Percentiles rank a stretch among this genome's conserved stretches.
These are phyloP conservation scores for Eulemur albifrons DNA, from an alignment of 2,797 vertebrate species.

Conservation along the genomic window DNA sequence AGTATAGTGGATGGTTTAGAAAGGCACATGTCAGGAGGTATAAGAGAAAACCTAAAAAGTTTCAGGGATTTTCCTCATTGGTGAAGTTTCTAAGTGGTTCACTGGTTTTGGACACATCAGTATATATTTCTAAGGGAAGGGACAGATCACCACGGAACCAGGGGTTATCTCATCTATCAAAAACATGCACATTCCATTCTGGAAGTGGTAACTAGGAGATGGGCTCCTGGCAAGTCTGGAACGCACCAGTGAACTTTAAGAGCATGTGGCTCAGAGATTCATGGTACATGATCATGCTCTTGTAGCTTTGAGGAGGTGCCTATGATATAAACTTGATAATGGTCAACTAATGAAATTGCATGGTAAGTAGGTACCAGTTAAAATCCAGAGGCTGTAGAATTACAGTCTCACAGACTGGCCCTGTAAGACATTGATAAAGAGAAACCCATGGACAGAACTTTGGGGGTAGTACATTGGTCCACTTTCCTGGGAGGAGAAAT, in stretches of 20 bases:
- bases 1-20: not conserved
- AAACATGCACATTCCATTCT: not conserved
- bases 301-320: not conserved
- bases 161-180: not conserved
- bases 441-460: not conserved
- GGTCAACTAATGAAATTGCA: not conserved
- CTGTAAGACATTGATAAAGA: not conserved
- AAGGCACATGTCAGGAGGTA: not conserved
- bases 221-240: not conserved
- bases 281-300: not conserved
- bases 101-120: not conserved
- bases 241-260: not conserved
- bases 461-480: not conserved
- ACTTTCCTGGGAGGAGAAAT: not conserved
- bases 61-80: not conserved
- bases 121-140: not conserved
- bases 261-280: not conserved
- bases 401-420: not conserved
- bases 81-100: not conserved
- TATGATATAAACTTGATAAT: not conserved
- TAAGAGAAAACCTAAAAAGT: not conserved
- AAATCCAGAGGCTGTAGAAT: not conserved
- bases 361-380: not conserved
- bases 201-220: not conserved
- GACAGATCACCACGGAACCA: not conserved